Evolutionary conservation across 2,888 invertebrate species (phyloP).

Genomic region (Craniophora ligustri): DNA sequence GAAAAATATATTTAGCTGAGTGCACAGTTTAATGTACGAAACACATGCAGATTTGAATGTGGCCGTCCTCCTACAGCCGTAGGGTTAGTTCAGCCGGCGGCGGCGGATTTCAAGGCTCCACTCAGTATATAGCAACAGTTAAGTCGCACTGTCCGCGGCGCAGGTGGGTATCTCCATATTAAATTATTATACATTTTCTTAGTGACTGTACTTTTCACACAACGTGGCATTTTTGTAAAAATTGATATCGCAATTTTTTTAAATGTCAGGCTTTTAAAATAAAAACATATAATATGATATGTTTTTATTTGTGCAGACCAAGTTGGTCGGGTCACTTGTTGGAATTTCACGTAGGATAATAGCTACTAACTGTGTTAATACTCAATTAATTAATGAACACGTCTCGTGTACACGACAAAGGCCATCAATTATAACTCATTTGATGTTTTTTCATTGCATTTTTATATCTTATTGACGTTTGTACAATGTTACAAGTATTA

Average conservation of each 20-base stretch:
- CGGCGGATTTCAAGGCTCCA: too few species aligned
- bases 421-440: slow-evolving; percentile 50
- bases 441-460: slow-evolving; percentile 44
- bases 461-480: slow-evolving; percentile 35
- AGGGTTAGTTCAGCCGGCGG: too few species aligned
- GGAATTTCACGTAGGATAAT: slow-evolving; percentile 49
- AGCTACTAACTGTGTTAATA: slow-evolving; percentile 41
- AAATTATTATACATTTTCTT: slow-evolving; percentile 23
- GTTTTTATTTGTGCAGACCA: slow-evolving; percentile 29
- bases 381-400: slow-evolving; percentile 50
- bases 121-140: not conserved
- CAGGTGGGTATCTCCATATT: slow-evolving; percentile 39
- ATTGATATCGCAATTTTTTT: slow-evolving; percentile 43
- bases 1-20: too few species aligned
- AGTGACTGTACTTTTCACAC: slow-evolving; percentile 26
- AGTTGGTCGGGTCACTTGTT: slow-evolving; percentile 13
- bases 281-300: slow-evolving; percentile 18
- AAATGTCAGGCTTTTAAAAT: slow-evolving; percentile 49
- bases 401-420: slow-evolving; percentile 39
- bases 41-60: too few species aligned
- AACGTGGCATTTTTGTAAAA: slow-evolving; percentile 48
- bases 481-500: slow-evolving; percentile 18
- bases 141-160: slow-evolving; percentile 9
- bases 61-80: too few species aligned
- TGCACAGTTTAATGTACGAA: too few species aligned